Percentiles rank a stretch among this genome's conserved stretches.
Conservation (phyloP, 2,888 invertebrate genomes). For the Blastobasis adustella region DNA sequence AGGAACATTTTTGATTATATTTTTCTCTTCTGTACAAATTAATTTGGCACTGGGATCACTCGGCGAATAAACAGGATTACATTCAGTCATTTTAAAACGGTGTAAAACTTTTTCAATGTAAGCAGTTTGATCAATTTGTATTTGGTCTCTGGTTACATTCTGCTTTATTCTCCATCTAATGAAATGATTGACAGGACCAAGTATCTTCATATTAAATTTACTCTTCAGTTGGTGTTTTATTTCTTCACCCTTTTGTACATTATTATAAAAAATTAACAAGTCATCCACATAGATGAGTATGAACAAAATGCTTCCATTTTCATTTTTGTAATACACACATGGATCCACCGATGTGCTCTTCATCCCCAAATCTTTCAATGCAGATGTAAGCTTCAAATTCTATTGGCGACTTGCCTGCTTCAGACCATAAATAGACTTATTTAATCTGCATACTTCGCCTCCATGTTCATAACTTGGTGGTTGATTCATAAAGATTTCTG, state of each 20-base stretch:
- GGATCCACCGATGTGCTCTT: slow-evolving; percentile 6
- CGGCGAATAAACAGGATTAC: slow-evolving; percentile 12
- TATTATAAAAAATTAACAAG: slow-evolving; percentile 1
- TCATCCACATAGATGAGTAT: slow-evolving; percentile 2
- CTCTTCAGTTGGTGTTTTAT: slow-evolving; percentile 7
- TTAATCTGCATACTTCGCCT: slow-evolving; percentile 12
- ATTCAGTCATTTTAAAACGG: slow-evolving; percentile 13
- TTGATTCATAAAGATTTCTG: slow-evolving; percentile 11
- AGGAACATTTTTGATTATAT: slow-evolving; percentile 5
- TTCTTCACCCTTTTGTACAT: neutral
- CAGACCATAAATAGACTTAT: slow-evolving; percentile 11
- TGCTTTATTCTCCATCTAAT: slow-evolving; percentile 11
- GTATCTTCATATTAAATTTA: slow-evolving; percentile 15
- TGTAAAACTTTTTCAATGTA: slow-evolving; percentile 9
- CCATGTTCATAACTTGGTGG: slow-evolving; percentile 6
- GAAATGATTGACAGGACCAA: slow-evolving; percentile 12
- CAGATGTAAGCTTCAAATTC: slow-evolving; percentile 7
- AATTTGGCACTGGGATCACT: slow-evolving; percentile 9
- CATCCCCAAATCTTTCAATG: slow-evolving; percentile 3
- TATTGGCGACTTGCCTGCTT: slow-evolving; percentile 8
- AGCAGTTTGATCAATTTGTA: slow-evolving; percentile 5
- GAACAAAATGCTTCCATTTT: neutral
- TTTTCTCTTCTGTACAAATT: slow-evolving; percentile 5
- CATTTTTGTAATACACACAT: slow-evolving; percentile 1
- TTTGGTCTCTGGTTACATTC: neutral